Percentiles rank a stretch among this genome's conserved stretches.
Conservation (phyloP, 2,113 vertebrate genomes). For the Eleginops maclovinus region DNA sequence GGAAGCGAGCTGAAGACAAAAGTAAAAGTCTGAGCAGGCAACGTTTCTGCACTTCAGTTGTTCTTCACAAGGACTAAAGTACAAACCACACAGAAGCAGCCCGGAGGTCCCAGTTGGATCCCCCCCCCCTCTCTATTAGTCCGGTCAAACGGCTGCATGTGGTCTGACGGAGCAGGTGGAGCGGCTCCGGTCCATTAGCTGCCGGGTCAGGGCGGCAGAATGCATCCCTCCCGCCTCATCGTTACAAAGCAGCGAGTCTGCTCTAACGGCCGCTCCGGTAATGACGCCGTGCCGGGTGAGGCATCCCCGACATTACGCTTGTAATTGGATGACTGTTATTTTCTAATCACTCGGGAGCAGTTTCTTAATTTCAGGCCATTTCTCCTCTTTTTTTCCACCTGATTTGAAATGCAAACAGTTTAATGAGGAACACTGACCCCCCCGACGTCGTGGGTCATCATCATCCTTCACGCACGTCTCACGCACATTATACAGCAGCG, state of each 20-base stretch:
- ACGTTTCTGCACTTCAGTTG: conserved; percentile 17
- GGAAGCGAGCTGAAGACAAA: too few species aligned
- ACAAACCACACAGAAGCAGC: conserved; percentile 18
- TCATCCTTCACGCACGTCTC: neutral
- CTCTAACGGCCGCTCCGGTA: conserved; percentile 60
- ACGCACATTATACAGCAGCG: neutral
- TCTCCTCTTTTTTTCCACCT: conserved; percentile 5
- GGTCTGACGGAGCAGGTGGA: conserved; percentile 72
- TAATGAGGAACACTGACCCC: conserved; percentile 20
- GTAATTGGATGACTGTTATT: conserved; percentile 69
- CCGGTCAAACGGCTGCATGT: conserved; percentile 65
- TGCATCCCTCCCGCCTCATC: conserved; percentile 39
- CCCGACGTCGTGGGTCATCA: conserved; percentile 4
- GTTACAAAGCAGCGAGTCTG: conserved; percentile 48
- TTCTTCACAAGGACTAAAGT: conserved; percentile 57
- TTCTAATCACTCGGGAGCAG: conserved; percentile 54
- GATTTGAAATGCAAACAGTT: conserved; percentile 40
- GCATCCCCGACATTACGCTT: conserved; percentile 53
- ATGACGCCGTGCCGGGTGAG: conserved; percentile 58
- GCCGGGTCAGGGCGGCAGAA: conserved; percentile 60
- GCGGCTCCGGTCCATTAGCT: conserved; percentile 74
- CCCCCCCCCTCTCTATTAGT: conserved; percentile 63
- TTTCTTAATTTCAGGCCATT: conserved; percentile 58
- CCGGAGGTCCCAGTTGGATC: conserved; percentile 46
- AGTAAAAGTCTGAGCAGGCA: conserved; percentile 30